Percentiles rank a stretch among this genome's conserved stretches.
Conservation (phyloP, 1,140 invertebrate genomes). For the Whitmania pigra region DNA sequence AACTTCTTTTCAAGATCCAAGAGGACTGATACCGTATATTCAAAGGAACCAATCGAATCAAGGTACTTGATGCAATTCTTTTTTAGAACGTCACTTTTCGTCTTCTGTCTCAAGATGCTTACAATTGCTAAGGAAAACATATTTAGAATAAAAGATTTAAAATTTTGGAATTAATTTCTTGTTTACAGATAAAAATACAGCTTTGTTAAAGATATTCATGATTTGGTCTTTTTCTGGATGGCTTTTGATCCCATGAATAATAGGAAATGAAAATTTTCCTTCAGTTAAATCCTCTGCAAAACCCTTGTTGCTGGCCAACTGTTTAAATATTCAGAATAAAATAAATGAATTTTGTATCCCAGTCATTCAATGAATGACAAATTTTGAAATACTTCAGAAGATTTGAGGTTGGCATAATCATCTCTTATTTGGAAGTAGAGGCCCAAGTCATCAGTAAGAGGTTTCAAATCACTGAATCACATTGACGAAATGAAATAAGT, state of each 20-base stretch:
- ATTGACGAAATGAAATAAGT: no score
- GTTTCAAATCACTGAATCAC: conserved; percentile 57
- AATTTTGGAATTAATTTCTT: background rate
- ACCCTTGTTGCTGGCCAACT: conserved; percentile 88
- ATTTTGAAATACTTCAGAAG: conserved; percentile 57
- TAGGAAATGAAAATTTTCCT: conserved; percentile 93
- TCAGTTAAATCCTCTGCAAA: conserved; percentile 93
- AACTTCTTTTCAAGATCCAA: conserved; percentile 53
- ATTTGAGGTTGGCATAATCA: conserved; percentile 79
- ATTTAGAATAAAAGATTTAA: no score
- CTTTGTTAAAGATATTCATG: conserved; percentile 59
- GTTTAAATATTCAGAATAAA: conserved; percentile 37
- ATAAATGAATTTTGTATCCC: conserved; percentile 7
- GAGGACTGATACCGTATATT: conserved; percentile 65
- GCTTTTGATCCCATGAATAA: conserved; percentile 71
- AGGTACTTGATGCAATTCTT: conserved; percentile 75
- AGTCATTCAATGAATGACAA: background rate
- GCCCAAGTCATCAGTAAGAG: conserved; percentile 69
- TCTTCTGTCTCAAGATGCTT: conserved; percentile 78
- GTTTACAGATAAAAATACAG: background rate
- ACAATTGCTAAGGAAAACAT: conserved; percentile 20
- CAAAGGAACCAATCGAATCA: conserved; percentile 74
- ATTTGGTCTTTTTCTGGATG: conserved; percentile 71
- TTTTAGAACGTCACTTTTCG: conserved; percentile 77
- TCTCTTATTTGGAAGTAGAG: conserved; percentile 91